Base-by-base conservation (phyloP, 2,113 vertebrate genomes). In the Stictonetta naevosa region DNA sequence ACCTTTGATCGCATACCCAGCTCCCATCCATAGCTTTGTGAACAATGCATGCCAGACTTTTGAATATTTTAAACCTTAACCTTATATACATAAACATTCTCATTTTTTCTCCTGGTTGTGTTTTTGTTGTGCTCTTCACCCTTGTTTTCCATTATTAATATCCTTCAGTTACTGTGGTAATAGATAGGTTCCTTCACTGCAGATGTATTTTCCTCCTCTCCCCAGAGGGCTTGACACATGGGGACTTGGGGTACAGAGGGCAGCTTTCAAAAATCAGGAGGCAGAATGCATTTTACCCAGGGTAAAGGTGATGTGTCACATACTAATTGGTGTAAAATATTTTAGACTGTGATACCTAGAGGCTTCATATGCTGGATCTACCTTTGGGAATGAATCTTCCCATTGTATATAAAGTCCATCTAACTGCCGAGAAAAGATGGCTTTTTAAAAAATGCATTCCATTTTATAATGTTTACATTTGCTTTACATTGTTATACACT, bases 391-490 rank as follows among this genome's bases (percentile, higher is more conserved):
- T 83, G 23, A 92, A 80, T 88, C 82, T 95, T 90, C 55, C 36
- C 17, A 3, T 53, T 85, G 87, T 60, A 31, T 67, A 42, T n/a
- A 68, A 95, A 85, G 34, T 20, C 62, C 69, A 80, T 42, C 19
- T 59, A 50, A 86, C 69, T 59, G 40, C 76, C 82, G 56, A 94
- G 75, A 63, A 89, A 92, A 90, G 22, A 78, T 18, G 10, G 25
- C 18, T 77, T 87, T 88, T 76, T 18, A 6, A 66, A 96, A 87
- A 90, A 90, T 23, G 21, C 36, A 23, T 86, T 95, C 95, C 36
- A 78, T 92, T 77, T 42, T 26, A 44, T 8, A 76, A 62, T 76
- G 79, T 95, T 95, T 97, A 84, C 69, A 93, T 93, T 95, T 86
- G 46, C 56, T 90, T 90, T 95, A 95, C 56, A 23, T 75, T 88